Evolutionary conservation across 1,140 invertebrate genomes (phyloP), one percentile per base, ranked within the genome.

Genomic region (Meloidogyne chitwoodi): DNA sequence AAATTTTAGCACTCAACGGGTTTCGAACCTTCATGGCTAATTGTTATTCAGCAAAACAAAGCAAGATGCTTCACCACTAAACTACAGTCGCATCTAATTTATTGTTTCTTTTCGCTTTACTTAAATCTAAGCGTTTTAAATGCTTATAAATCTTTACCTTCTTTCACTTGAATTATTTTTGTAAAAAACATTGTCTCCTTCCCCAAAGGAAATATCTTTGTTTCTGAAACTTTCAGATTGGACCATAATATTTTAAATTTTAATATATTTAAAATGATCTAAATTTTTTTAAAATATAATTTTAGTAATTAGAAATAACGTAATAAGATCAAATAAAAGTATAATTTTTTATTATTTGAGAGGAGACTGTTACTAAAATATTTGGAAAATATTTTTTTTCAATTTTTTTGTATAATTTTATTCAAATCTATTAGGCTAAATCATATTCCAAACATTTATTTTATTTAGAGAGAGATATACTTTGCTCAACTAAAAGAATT

Each of bases 161-260:
- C 19, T 61, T n/a, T 22, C 44, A 31, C 27, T 64, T 27, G 64
- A 61, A 63, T 73, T n/a, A 31, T 29, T 63, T 64, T 64, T 31
- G 11, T 19, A 63, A 26, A 22, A 24, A 38, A 38, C 70, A 34
- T 29, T 34, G n/a, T 41, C 61, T 70, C 38, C 68, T 34, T 70
- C n/a, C 12, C 68, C 41, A 44, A 70, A 44, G 22, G 14, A 19
- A 27, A 56, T 34, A 19, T 70, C 61, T 61, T 70, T 70, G 38
- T 61, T 73, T 64, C 64, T 64, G 56, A 22, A 22, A 64, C 56
- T 73, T 56, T 63, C 71, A 34, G 71, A 73, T 61, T 64, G 48
- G 71, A 73, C 71, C 71, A 73, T 73, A 19, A 19, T 31, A 24
- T 27, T n/a, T n/a, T n/a, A n/a, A n/a, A n/a, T n/a, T n/a, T n/a